Base-by-base conservation (phyloP, 35 echinoderm and acorn worm species). In the Acanthaster planci region DNA sequence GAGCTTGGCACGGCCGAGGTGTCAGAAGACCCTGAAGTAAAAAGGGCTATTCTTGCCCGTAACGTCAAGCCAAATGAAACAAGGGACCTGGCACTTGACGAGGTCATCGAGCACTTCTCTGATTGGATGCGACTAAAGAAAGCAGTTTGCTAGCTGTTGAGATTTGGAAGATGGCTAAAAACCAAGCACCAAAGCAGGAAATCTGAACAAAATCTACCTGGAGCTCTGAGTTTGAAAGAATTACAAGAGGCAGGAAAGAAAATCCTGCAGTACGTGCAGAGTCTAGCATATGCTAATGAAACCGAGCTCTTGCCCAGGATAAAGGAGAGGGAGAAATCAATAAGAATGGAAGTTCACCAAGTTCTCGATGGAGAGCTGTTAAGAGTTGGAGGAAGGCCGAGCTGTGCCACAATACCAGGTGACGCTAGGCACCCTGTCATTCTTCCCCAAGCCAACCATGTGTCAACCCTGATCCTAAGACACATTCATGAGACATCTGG, bases 381-480 rank as follows among this genome's bases (percentile, higher is more conserved):
- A 37, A 60, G 81, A 27, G 81, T 90, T 34, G 88, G 88, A 55
- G 88, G 88, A 32, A 51, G 88, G 7, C 51, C 84, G n/a, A 78
- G 52, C 51, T 42, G 44, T 54, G 58, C 88, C 19, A 35, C 37
- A 2, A 16, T 90, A 19, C 67, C 88, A 35, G 40, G 32, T 14
- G 64, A 90, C 35, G 68, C 67, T 5, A 90, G 84, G 35, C 39
- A 54, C 39, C 79, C 80, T 8, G 51, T 78, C 1, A 77, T 90
- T 16, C 40, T 84, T 36, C 88, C 80, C 14, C 83, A 84, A 77
- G 40, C 50, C 6, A 39, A 29, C 8, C 40, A 32, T 0, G 80
- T 90, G 19, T 17, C 88, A 0, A 84, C 18, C 82, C n/a, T n/a
- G n/a, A n/a, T n/a, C n/a, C n/a, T n/a, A n/a, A n/a, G n/a, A n/a